Base-by-base conservation (phyloP, 1,140 invertebrate species). In the Tenebrio molitor region DNA sequence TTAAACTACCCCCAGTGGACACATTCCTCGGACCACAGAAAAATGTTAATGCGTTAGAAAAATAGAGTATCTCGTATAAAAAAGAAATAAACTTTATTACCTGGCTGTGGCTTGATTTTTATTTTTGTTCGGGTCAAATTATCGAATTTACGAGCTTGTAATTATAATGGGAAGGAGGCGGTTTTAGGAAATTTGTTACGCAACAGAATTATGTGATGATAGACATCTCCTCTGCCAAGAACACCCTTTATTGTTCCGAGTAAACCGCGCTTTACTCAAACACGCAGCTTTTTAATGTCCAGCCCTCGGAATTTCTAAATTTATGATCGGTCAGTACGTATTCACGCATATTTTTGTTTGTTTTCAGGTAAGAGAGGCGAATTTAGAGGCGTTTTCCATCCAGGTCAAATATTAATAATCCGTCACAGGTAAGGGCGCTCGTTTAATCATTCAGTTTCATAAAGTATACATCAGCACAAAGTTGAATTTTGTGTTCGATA, bases 1-100 rank as follows among this genome's bases (percentile, higher is more conserved):
- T 65, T 19, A 65, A 65, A 65, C 39, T 65, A 34, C 44, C 41
- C 44, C 19, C 66, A 19, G 16, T 46, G 64, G 64, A 66, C 39
- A 46, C 64, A 66, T 66, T 66, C 64, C 15, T 64, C 12, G 21
- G 36, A 66, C 23, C 36, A 25, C 34, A 42, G 62, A 34, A 66
- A 66, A 66, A 66, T 46, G 64, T 19, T 66, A 66, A 66, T 46
- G 64, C 25, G 36, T 15, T 17, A 33, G 23, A 36, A 36, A 58
- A 29, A 58, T 25, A 12, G 2, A 8, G 36, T 12, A n/a, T 12
- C n/a, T 58, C 42, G 1, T 6, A 16, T 6, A 58, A 58, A 58
- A 58, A 58, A 29, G 23, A 58, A 58, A 58, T 58, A 58, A 58
- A 58, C 10, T 58, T 58, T 58, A 58, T 58, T 25, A n/a, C 12